A percentile compares a stretch with the other conserved stretches of the same genome.
Evolutionary conservation across 2,888 invertebrate genomes (phyloP).

Genomic region (Dexiosoma caninum): DNA sequence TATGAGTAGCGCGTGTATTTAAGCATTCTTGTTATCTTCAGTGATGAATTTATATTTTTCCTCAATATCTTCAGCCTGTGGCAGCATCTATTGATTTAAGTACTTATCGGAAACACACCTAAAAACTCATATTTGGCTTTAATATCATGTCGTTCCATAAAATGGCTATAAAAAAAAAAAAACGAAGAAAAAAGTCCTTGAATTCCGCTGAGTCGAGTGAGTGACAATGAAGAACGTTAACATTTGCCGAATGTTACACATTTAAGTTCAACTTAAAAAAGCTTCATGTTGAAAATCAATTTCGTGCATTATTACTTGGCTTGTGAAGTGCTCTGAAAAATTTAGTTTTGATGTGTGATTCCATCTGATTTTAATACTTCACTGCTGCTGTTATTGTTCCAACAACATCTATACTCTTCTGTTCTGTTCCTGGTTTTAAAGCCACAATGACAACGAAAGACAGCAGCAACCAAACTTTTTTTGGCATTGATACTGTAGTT

Average conservation of each 20-base stretch:
- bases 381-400: constrained; percentile 9
- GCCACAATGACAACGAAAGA: constrained; percentile 40
- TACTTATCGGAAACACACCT: constrained; percentile 27
- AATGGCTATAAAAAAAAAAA: background rate
- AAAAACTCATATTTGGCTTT: constrained; percentile 47
- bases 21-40: constrained; percentile 36
- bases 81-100: constrained; percentile 16
- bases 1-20: constrained; percentile 36
- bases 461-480: constrained; percentile 21
- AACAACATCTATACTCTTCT: background rate
- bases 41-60: constrained; percentile 12
- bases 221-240: constrained; percentile 55
- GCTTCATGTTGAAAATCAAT: constrained; percentile 74
- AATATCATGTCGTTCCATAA: constrained; percentile 59
- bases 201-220: constrained; percentile 47
- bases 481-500: constrained; percentile 32
- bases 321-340: constrained; percentile 76
- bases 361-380: constrained; percentile 40
- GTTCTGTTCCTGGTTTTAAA: constrained; percentile 8
- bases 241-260: constrained; percentile 55
- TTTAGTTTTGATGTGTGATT: constrained; percentile 66
- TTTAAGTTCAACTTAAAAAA: constrained; percentile 58
- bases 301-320: constrained; percentile 75
- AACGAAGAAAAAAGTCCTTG: constrained; percentile 15
- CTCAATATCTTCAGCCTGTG: constrained; percentile 14